Evolutionary conservation across 2,797 vertebrate species (phyloP), one percentile per base, ranked within the genome.

Genomic region (Ambastaia sidthimunki): DNA sequence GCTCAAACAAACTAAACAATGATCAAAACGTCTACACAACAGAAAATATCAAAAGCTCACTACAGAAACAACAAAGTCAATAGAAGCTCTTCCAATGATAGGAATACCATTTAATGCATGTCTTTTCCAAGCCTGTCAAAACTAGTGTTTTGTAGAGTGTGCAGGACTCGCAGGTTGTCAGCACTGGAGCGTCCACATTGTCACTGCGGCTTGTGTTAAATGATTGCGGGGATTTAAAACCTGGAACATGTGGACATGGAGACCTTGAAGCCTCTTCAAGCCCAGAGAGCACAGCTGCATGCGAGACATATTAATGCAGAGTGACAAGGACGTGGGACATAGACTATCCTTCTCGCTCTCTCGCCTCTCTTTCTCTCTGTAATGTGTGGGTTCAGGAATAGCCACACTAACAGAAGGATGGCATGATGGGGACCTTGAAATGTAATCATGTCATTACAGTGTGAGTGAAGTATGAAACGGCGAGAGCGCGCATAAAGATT

Each of bases 381-480:
- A 87, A 85, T 84, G 74, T 82, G 69, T 47, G 78, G 75, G 66
- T 81, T 84, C 62, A 81, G 71, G 78, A 84, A 82, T 78, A 76
- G 80, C 69, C 74, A 69, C 63, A 68, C 67, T 78, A 63, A 57
- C 80, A 82, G 75, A 59, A 48, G 78, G 73, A 70, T 21, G 50
- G 71, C 68, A 44, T 85, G 74, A 85, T 80, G 44, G 82, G 74
- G 74, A 74, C 80, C 78, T 84, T 79, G 82, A 74, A 82, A 78
- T 81, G 80, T 82, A 83, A 84, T 85, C 77, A 79, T 80, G 77
- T 87, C 84, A 87, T 87, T 84, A 85, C 75, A 18, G 76, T 70
- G 76, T 69, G 82, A 85, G 77, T 71, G 82, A 70, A 66, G 66
- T 74, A 76, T 85, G 68, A 78, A 86, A 81, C 76, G 66, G 70